Evolutionary conservation across 2,888 invertebrate genomes (phyloP).

Genomic region (Drepana falcataria): DNA sequence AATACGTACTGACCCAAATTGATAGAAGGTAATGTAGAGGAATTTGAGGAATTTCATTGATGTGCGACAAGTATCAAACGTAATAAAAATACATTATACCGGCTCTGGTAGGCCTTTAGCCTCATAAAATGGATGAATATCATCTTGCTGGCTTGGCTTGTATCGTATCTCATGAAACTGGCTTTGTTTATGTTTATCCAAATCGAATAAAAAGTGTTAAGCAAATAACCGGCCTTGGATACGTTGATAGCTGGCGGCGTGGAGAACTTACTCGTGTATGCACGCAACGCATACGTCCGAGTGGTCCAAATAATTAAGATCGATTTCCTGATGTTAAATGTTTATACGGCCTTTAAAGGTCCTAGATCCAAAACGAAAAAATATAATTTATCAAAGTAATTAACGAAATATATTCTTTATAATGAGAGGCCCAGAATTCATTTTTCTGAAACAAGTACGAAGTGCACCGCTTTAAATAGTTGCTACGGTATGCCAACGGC

Average conservation of each 20-base stretch:
- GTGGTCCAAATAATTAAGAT: slow-evolving; percentile 49
- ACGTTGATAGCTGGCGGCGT: slow-evolving; percentile 27
- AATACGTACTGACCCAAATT: slow-evolving; percentile 25
- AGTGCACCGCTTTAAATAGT: slow-evolving; percentile 25
- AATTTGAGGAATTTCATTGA: background rate
- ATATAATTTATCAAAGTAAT: slow-evolving; percentile 10
- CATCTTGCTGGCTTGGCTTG: background rate
- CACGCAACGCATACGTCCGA: slow-evolving; percentile 34
- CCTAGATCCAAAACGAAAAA: slow-evolving; percentile 47
- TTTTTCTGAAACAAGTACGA: slow-evolving; percentile 12
- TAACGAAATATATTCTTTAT: slow-evolving; percentile 32
- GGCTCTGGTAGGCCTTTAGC: background rate
- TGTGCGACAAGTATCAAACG: background rate
- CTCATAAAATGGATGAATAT: background rate
- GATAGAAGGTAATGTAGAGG: background rate
- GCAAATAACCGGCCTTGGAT: slow-evolving; percentile 48
- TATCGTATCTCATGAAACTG: slow-evolving; percentile 5
- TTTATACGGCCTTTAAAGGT: slow-evolving; percentile 55
- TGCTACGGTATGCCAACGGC: slow-evolving; percentile 32
- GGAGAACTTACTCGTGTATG: slow-evolving; percentile 10
- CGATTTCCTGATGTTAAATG: slow-evolving; percentile 46
- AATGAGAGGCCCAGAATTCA: slow-evolving; percentile 10
- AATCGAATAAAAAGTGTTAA: slow-evolving; percentile 21
- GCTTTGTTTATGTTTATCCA: slow-evolving; percentile 8
- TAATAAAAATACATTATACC: background rate